A percentile compares a stretch with the other conserved stretches of the same genome.
These are phyloP conservation scores for Camponotus vicinus DNA, from an alignment of 1,140 invertebrate genomes.

Conservation along the genomic window DNA sequence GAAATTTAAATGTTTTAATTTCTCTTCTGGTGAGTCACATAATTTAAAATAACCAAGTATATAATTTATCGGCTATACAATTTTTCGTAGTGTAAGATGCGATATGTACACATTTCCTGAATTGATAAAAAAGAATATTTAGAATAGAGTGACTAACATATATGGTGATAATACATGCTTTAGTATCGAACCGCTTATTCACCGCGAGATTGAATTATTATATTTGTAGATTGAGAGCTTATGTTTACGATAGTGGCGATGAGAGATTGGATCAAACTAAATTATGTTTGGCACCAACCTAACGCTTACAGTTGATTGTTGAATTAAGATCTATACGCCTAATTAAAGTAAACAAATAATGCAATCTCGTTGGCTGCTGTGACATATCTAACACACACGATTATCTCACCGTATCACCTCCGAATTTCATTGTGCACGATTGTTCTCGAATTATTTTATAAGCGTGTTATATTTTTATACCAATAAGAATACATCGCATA, in stretches of 20 bases:
- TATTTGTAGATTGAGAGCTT: constrained; percentile 17
- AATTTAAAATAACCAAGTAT: not conserved
- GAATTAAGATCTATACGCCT: constrained; percentile 16
- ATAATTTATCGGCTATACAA: not conserved
- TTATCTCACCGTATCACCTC: not conserved
- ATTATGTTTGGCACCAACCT: constrained; percentile 32
- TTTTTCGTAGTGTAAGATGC: not conserved
- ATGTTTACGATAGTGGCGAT: constrained; percentile 21
- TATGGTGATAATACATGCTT: not conserved
- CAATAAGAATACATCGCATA: not conserved
- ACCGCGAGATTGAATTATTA: not conserved
- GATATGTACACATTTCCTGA: not conserved
- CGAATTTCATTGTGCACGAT: constrained; percentile 8
- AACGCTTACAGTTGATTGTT: not conserved
- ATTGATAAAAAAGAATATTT: not conserved
- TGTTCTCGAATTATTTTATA: not conserved
- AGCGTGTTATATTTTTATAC: not conserved
- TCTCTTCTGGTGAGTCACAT: not conserved
- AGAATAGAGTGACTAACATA: not conserved
- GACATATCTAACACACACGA: not conserved
- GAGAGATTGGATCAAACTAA: constrained; percentile 22
- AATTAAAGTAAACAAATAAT: constrained; percentile 50
- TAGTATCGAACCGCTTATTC: constrained; percentile 16
- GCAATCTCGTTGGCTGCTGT: constrained; percentile 1
- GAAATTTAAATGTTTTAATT: constrained; percentile 6